Evolutionary conservation across 2,113 vertebrate genomes (phyloP).

Genomic region (Corvus moneduloides): DNA sequence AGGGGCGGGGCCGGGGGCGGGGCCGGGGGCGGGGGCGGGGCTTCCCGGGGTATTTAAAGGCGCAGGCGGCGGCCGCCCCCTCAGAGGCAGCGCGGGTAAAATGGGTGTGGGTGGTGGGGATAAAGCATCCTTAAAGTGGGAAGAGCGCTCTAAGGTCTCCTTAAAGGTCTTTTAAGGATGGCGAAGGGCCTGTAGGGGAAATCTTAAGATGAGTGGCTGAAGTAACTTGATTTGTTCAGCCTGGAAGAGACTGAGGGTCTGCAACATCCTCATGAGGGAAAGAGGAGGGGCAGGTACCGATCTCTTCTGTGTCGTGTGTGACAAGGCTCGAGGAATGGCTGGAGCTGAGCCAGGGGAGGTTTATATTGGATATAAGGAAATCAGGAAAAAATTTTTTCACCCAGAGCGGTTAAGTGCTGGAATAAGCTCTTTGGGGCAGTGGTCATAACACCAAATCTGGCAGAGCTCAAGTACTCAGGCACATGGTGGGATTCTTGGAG

Average conservation of each 20-base stretch:
- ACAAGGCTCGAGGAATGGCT: fast-evolving
- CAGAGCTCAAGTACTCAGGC: too few species aligned
- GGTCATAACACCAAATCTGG: fast-evolving
- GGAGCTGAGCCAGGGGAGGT: not conserved
- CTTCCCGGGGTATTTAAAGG: not conserved
- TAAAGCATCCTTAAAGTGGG: fast-evolving
- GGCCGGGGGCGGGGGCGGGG: not conserved
- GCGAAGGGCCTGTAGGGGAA: fast-evolving
- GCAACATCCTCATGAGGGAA: fast-evolving
- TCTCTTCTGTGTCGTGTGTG: too few species aligned
- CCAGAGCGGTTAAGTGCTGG: too few species aligned
- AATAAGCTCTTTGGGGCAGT: not conserved
- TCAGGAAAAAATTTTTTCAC: fast-evolving
- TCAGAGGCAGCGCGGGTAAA: fast-evolving
- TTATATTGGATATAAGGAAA: fast-evolving
- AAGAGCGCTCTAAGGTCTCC: fast-evolving
- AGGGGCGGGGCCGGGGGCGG: not conserved
- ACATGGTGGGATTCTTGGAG: fast-evolving
- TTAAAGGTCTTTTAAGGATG: fast-evolving
- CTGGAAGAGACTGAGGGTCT: too few species aligned
- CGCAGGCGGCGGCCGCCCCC: fast-evolving
- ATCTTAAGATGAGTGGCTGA: not conserved
- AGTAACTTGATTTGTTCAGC: too few species aligned
- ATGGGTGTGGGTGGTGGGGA: fast-evolving
- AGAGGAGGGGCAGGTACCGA: fast-evolving